phyloP scores from a whole-genome alignment of 2,888 invertebrate genomes.

The Melieria omissa region DNA sequence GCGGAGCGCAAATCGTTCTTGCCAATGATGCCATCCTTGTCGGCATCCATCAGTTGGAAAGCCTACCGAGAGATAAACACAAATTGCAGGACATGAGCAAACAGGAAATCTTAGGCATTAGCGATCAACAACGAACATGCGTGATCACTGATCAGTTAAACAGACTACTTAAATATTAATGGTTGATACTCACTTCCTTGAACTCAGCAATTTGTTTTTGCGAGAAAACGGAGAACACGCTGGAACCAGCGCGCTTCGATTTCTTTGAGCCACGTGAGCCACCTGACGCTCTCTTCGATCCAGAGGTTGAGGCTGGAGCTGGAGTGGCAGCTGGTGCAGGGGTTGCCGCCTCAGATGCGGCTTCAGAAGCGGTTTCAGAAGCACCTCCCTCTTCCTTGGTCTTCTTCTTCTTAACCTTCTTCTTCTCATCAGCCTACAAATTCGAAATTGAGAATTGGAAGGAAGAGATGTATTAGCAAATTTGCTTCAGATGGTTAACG shows the following conservation, averaged over 20 bases:
- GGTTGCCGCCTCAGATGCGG: conserved; percentile 72
- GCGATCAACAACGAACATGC: neutral
- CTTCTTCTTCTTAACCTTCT: conserved; percentile 92
- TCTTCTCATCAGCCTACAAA: conserved; percentile 88
- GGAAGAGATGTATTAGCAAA: too few species aligned
- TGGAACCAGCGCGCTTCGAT: conserved; percentile 91
- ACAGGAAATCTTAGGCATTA: neutral
- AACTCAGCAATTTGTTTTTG: conserved; percentile 96
- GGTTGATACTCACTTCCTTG: conserved; percentile 79
- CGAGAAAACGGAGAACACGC: conserved; percentile 97
- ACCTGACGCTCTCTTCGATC: conserved; percentile 84
- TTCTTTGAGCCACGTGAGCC: conserved; percentile 71
- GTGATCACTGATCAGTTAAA: neutral
- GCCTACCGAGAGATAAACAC: conserved; percentile 70
- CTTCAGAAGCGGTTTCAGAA: conserved; percentile 70
- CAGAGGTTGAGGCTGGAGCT: conserved; percentile 76
- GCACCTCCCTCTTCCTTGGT: conserved; percentile 76
- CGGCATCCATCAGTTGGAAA: conserved; percentile 95
- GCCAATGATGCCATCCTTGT: conserved; percentile 91
- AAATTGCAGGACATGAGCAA: conserved; percentile 2
- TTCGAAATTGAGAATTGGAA: neutral
- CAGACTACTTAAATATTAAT: neutral
- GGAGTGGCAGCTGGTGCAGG: conserved; percentile 78
- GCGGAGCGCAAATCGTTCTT: conserved; percentile 91
- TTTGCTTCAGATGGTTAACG: too few species aligned